These are phyloP conservation scores for Monochamus saltuarius DNA, from an alignment of 1,140 invertebrate species.

Conservation along the genomic window DNA sequence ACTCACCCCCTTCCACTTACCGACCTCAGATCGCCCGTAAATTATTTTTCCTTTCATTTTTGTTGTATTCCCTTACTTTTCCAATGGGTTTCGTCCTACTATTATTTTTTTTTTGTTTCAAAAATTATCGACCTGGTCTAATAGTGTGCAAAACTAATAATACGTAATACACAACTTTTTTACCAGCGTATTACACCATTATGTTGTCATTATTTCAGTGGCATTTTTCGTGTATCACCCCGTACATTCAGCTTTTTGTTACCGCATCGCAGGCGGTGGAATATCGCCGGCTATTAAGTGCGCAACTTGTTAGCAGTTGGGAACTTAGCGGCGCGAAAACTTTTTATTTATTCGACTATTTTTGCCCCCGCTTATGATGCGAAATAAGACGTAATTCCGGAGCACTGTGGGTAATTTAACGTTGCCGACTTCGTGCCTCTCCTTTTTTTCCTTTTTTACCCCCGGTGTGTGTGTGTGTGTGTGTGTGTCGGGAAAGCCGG, in stretches of 20 bases:
- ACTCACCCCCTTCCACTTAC: too few relatives aligned
- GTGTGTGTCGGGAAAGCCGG: not conserved
- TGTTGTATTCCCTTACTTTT: too few relatives aligned
- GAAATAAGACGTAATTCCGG: slow-evolving; percentile 25
- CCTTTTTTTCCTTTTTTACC: not conserved
- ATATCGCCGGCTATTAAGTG: slow-evolving; percentile 27
- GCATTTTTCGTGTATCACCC: too few relatives aligned
- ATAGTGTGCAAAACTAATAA: too few relatives aligned
- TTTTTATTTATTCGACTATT: slow-evolving; percentile 34
- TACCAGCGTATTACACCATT: too few relatives aligned
- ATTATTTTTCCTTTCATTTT: too few relatives aligned
- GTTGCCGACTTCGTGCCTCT: slow-evolving; percentile 14
- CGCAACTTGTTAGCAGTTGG: slow-evolving; percentile 27
- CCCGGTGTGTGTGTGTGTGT: not conserved
- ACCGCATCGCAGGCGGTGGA: slow-evolving; percentile 17
- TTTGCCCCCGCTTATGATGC: slow-evolving; percentile 26
- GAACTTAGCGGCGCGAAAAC: slow-evolving; percentile 23
- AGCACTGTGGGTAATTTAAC: slow-evolving; percentile 28
- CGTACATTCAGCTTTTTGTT: slow-evolving; percentile 10
- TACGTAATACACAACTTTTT: too few relatives aligned
- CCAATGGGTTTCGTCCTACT: too few relatives aligned
- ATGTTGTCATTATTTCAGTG: too few relatives aligned
- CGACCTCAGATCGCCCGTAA: too few relatives aligned
- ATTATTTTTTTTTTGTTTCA: too few relatives aligned
- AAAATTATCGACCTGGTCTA: too few relatives aligned